These are phyloP conservation scores for Drosophila atripex DNA, from an alignment of 2,888 invertebrate species.

Conservation along the genomic window DNA sequence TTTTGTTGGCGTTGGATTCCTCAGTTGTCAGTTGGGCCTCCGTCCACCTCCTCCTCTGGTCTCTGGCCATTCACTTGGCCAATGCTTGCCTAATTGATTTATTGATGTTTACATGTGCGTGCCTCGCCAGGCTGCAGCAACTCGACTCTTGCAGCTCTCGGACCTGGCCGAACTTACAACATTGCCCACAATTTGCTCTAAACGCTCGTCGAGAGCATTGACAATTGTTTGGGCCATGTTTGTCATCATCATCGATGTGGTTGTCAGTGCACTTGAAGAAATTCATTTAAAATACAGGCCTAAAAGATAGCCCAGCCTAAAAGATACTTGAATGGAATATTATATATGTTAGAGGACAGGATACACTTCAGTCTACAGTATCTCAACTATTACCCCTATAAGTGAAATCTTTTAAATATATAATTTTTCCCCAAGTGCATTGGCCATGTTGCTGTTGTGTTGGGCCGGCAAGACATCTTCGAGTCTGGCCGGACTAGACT, in stretches of 20 bases:
- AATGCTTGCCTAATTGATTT: slow-evolving; percentile 82
- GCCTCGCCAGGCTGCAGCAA: slow-evolving; percentile 58
- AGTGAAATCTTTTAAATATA: not conserved
- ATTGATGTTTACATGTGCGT: slow-evolving; percentile 83
- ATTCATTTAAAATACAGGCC: no score
- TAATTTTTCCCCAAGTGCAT: not conserved
- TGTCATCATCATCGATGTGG: slow-evolving; percentile 57
- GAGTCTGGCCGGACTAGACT: slow-evolving; percentile 70
- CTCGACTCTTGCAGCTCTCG: slow-evolving; percentile 26
- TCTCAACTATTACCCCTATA: no score
- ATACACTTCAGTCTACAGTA: no score
- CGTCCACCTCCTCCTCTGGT: slow-evolving; percentile 1
- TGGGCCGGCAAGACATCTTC: slow-evolving; percentile 54
- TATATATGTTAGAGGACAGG: no score
- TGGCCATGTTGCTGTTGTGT: slow-evolving; percentile 31
- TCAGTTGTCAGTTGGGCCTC: slow-evolving; percentile 37
- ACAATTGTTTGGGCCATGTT: slow-evolving; percentile 78
- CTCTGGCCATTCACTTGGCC: slow-evolving; percentile 67
- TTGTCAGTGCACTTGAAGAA: slow-evolving; percentile 16
- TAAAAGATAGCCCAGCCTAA: no score
- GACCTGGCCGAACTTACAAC: slow-evolving; percentile 58
- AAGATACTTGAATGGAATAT: not conserved
- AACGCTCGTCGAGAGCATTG: slow-evolving; percentile 76
- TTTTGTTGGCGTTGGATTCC: slow-evolving; percentile 78
- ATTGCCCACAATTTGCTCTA: slow-evolving; percentile 77